Evolutionary conservation across 37 sponge, comb jelly and placozoan species (phyloP).

Genomic region (Crambe crambe): DNA sequence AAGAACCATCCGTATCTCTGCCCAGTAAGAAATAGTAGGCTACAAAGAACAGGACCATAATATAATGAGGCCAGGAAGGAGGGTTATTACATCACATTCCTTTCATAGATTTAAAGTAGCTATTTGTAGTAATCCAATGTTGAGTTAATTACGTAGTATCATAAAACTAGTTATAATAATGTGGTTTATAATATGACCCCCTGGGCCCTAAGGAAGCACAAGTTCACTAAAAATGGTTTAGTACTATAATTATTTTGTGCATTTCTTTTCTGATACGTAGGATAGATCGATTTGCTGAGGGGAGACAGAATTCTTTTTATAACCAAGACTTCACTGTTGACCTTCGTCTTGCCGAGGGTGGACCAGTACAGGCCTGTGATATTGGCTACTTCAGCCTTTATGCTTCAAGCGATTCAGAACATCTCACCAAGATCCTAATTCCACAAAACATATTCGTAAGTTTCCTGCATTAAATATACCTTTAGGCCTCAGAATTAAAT

Average conservation of each 20-base stretch:
- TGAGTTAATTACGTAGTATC: no score
- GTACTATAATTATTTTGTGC: background rate
- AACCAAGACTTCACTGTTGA: background rate
- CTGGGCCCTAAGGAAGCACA: no score
- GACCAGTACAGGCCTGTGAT: slow-evolving; percentile 6
- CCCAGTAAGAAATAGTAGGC: background rate
- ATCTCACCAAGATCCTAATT: slow-evolving; percentile 25
- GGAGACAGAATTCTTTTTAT: background rate
- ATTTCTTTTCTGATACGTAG: background rate
- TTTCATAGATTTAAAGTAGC: no score
- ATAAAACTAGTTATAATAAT: no score
- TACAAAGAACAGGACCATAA: no score
- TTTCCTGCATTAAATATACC: no score
- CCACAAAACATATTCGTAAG: slow-evolving; percentile 17
- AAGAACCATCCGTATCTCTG: background rate
- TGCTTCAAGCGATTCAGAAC: background rate
- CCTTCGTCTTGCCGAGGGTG: background rate
- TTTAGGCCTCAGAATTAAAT: no score
- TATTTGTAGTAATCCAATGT: no score
- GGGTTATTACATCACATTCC: no score
- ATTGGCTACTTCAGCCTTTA: slow-evolving; percentile 38
- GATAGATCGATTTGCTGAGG: background rate
- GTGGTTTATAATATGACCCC: no score
- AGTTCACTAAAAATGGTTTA: background rate
- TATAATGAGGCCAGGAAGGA: no score